Evolutionary conservation across 2,888 invertebrate genomes (phyloP), one percentile per base, ranked within the genome.

Genomic region (Meteorus colon): DNA sequence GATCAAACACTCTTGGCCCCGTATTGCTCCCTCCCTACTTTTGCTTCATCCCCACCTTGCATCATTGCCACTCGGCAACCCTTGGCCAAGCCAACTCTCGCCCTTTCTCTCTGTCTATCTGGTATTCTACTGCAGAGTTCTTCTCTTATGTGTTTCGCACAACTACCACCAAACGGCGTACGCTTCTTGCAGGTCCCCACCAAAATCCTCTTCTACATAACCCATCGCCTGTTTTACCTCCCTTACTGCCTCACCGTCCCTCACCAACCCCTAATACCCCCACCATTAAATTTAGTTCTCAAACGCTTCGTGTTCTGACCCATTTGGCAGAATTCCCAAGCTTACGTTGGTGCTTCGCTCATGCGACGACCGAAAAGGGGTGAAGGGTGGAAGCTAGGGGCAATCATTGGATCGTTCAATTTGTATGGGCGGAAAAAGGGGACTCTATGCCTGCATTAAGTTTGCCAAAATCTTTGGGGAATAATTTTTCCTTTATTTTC

Each of bases 281-380:
- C 72, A 62, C 55, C 65, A 72, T 60, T 72, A 75, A 51, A 68
- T 68, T 65, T 74, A 66, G 72, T 69, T 69, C 77, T 75, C 73
- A 65, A 48, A 69, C 76, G 74, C 74, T 73, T 82, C 84, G 82
- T 83, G 84, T 84, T 86, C 84, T 87, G 88, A 88, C 87, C 88
- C 83, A 88, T 88, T 88, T 88, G 87, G 88, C 88, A 88, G 66
- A 75, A 81, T 84, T 87, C 86, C 87, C 86, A 84, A 84, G 82
- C 81, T 81, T 81, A 82, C 82, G 80, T 80, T 80, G 79, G 80
- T 80, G 81, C 81, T 84, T 81, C 82, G 80, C 79, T 80, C 78
- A 78, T 79, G 77, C 78, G 79, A 79, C 82, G 79, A 55, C 55
- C 19, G 14, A 48, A 48, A 48, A n/a, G n/a, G 48, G 48, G 48